Percentiles rank a stretch among this genome's conserved stretches.
phyloP scores from a whole-genome alignment of 2,113 vertebrate genomes.

The Rhegmatorhina hoffmannsi region DNA sequence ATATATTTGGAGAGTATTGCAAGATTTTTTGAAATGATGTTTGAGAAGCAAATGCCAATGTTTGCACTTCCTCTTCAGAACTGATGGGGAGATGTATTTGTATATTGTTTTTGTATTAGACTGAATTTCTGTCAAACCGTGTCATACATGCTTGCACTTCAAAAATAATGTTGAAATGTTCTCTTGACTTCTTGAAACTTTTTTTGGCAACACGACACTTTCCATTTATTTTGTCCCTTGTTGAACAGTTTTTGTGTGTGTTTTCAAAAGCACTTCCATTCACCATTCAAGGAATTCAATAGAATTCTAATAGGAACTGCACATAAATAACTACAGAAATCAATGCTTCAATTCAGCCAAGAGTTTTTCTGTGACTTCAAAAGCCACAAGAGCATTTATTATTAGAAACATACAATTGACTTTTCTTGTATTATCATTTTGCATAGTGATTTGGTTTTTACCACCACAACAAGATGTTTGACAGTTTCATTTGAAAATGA shows the following conservation, averaged over 20 bases:
- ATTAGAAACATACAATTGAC: constrained; percentile 68
- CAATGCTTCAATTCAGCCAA: constrained; percentile 66
- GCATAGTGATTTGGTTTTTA: constrained; percentile 51
- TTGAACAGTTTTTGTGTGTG: constrained; percentile 59
- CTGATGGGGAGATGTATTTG: background rate
- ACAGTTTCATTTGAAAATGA: constrained; percentile 68
- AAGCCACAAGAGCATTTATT: constrained; percentile 69
- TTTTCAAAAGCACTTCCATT: constrained; percentile 67
- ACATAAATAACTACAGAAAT: constrained; percentile 71
- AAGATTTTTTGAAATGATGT: background rate
- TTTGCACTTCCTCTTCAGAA: background rate
- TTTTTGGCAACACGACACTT: background rate
- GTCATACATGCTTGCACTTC: background rate
- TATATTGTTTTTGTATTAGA: background rate
- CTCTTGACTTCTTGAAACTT: constrained; percentile 51
- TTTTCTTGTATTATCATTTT: constrained; percentile 63
- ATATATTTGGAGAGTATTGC: background rate
- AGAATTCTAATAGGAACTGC: constrained; percentile 66
- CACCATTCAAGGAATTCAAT: constrained; percentile 66
- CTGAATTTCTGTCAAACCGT: background rate
- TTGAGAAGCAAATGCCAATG: background rate
- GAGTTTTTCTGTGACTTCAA: constrained; percentile 61
- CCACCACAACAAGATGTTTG: constrained; percentile 57
- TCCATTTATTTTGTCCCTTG: constrained; percentile 56
- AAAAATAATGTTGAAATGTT: constrained; percentile 29